Evolutionary conservation across 2,113 vertebrate species (phyloP).

Genomic region (Neofelis nebulosa): DNA sequence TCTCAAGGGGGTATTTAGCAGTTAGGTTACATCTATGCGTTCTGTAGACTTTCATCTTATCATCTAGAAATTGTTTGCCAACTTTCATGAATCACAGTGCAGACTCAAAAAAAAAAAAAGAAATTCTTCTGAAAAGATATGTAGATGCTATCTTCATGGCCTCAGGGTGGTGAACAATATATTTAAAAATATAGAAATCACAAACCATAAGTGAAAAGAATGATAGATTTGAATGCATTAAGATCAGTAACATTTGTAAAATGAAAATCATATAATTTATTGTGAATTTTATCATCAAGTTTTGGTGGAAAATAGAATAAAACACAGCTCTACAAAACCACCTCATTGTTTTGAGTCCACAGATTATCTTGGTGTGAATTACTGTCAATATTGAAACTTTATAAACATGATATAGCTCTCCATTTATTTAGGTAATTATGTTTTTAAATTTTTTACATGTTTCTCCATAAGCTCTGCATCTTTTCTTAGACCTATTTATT

Average conservation of each 20-base stretch:
- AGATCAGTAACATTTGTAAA: conserved; percentile 2
- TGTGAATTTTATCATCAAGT: background rate
- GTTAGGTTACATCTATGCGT: background rate
- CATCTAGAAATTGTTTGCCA: background rate
- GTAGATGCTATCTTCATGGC: background rate
- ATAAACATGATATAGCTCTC: background rate
- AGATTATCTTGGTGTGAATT: background rate
- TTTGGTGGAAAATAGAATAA: background rate
- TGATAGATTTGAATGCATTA: background rate
- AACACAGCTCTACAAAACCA: background rate
- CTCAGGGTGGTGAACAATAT: background rate
- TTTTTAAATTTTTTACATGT: background rate
- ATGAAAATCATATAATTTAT: background rate
- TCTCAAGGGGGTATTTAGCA: background rate
- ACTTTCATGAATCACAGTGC: background rate
- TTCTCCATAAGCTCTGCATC: background rate
- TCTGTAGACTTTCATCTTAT: background rate
- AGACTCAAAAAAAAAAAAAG: background rate
- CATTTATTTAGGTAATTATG: background rate
- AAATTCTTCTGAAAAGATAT: background rate
- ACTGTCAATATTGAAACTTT: background rate
- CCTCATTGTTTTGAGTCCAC: background rate
- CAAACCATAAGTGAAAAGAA: background rate
- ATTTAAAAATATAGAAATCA: background rate
- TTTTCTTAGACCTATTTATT: conserved; percentile 15